Percentiles rank a stretch among this genome's conserved stretches.
phyloP scores from a whole-genome alignment of 2,113 vertebrate genomes.

The Tachysurus fulvidraco region DNA sequence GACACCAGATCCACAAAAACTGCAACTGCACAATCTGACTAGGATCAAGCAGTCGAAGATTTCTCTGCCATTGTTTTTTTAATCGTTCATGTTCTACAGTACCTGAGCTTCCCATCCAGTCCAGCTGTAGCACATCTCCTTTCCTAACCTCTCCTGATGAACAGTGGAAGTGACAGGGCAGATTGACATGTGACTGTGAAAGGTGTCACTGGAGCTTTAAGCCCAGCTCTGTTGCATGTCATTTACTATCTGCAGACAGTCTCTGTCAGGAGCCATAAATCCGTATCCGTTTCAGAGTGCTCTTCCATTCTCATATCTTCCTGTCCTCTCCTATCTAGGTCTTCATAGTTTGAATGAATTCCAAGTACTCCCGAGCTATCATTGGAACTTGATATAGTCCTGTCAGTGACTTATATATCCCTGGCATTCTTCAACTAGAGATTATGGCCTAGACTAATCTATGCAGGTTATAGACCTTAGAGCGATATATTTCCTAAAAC shows the following conservation, averaged over 20 bases:
- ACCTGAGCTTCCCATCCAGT: background rate
- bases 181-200: slow-evolving; percentile 27
- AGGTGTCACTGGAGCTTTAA: slow-evolving; percentile 43
- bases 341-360: slow-evolving; percentile 44
- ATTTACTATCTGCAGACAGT: slow-evolving; percentile 54
- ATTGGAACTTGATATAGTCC: slow-evolving; percentile 37
- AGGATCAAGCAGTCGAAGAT: background rate
- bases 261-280: slow-evolving; percentile 54
- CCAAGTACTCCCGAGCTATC: slow-evolving; percentile 32
- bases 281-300: slow-evolving; percentile 30
- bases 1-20: background rate
- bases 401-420: slow-evolving; percentile 23
- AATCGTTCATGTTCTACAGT: background rate
- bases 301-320: slow-evolving; percentile 40
- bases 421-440: slow-evolving; percentile 33
- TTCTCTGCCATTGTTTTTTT: background rate
- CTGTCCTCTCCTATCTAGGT: slow-evolving; percentile 43
- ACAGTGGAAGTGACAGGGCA: slow-evolving; percentile 41
- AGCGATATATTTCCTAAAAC: background rate
- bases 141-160: background rate
- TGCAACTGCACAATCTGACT: background rate
- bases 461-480: slow-evolving; percentile 1
- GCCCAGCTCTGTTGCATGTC: slow-evolving; percentile 43
- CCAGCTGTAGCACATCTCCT: background rate
- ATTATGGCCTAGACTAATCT: slow-evolving; percentile 23